A percentile compares a stretch with the other conserved stretches of the same genome.
Evolutionary conservation across 1,140 invertebrate species (phyloP).

Genomic region (Caenorhabditis elegans): WBcel235 BX284605.5:11528001-11528500

Average conservation of each 20-base stretch:
- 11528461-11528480: too few relatives aligned
- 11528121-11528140: not conserved
- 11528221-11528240: too few relatives aligned
- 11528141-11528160: not conserved
- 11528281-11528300: not conserved
- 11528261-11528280: not conserved
- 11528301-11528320: not conserved
- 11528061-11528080: not conserved
- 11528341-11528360: not conserved
- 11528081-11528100: too few relatives aligned
- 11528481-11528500: too few relatives aligned
- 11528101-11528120: not conserved
- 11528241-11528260: too few relatives aligned
- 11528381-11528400: too few relatives aligned
- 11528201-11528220: not conserved
- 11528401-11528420: too few relatives aligned
- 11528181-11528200: not conserved
- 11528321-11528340: not conserved
- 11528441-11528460: too few relatives aligned
- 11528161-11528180: slow-evolving; percentile 10
- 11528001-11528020: slow-evolving; percentile 21
- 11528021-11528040: slow-evolving; percentile 13
- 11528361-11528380: too few relatives aligned
- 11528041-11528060: not conserved
- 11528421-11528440: too few relatives aligned